A percentile compares a stretch with the other conserved stretches of the same genome.
Evolutionary conservation across 1,140 invertebrate genomes (phyloP).

Genomic region (Leptopilina clavipes): DNA sequence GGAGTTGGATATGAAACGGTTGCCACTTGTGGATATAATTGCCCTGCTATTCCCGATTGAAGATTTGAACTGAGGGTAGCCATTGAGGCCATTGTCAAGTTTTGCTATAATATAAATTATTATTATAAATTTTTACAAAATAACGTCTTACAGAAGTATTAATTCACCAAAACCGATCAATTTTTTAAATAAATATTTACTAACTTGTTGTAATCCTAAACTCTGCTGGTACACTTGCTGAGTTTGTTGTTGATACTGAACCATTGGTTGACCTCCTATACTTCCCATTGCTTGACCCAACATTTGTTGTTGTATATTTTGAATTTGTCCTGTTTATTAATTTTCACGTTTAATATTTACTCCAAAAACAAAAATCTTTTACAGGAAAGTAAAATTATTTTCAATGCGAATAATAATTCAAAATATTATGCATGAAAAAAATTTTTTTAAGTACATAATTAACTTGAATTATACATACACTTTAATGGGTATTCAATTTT

Average conservation of each 20-base stretch:
- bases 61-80: conserved; percentile 72
- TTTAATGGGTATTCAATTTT: too few relatives aligned
- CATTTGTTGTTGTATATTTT: conserved; percentile 77
- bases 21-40: conserved; percentile 78
- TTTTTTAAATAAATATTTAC: conserved; percentile 38
- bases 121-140: conserved; percentile 43
- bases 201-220: conserved; percentile 74
- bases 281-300: conserved; percentile 76
- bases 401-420: too few relatives aligned
- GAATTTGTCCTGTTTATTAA: conserved; percentile 70
- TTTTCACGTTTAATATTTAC: neutral
- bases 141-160: too few relatives aligned
- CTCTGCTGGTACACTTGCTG: conserved; percentile 78
- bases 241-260: conserved; percentile 77
- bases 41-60: conserved; percentile 75
- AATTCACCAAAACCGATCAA: neutral
- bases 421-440: too few relatives aligned
- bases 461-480: too few relatives aligned
- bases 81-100: conserved; percentile 74
- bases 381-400: too few relatives aligned
- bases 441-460: too few relatives aligned
- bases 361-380: neutral
- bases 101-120: conserved; percentile 62
- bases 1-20: conserved; percentile 83
- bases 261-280: conserved; percentile 76